Conservation (phyloP, 1,140 invertebrate species). For the Brachionus angularis region DNA sequence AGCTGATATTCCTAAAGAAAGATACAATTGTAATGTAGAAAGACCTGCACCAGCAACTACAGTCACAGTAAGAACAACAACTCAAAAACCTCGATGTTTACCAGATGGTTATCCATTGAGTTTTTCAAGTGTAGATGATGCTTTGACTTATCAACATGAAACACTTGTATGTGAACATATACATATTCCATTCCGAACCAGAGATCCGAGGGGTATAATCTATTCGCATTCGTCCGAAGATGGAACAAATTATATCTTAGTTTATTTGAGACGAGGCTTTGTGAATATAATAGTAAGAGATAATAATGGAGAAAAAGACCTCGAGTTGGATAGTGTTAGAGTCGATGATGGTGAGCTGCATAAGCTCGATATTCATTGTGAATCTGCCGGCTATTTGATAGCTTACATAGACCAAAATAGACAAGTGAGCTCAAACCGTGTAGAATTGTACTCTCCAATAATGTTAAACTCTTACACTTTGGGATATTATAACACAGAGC, state of each 20-base stretch:
- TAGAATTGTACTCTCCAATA: constrained; percentile 10
- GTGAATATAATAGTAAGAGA: constrained; percentile 19
- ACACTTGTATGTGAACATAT: constrained; percentile 22
- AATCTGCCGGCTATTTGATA: constrained; percentile 1
- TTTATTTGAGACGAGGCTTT: constrained; percentile 15
- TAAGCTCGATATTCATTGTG: constrained; percentile 6
- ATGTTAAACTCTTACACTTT: constrained; percentile 22
- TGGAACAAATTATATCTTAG: not conserved
- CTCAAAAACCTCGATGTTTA: not conserved
- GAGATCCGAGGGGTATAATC: not conserved
- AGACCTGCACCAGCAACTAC: not conserved
- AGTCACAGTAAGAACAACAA: not conserved
- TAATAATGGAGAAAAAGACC: constrained; percentile 4
- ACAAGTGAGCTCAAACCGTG: not conserved
- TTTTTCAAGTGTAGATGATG: constrained; percentile 8
- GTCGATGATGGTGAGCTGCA: constrained; percentile 26
- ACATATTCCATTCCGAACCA: constrained; percentile 11
- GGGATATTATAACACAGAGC: constrained; percentile 25
- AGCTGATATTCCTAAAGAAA: constrained; percentile 23
- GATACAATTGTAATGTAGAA: constrained; percentile 42
- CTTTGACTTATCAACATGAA: constrained; percentile 23
- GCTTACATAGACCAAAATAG: constrained; percentile 14
- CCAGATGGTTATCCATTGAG: not conserved
- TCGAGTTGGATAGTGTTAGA: not conserved
- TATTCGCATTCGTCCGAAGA: constrained; percentile 32